Evolutionary conservation across 2,888 invertebrate genomes (phyloP).

Genomic region (Archips xylosteana): DNA sequence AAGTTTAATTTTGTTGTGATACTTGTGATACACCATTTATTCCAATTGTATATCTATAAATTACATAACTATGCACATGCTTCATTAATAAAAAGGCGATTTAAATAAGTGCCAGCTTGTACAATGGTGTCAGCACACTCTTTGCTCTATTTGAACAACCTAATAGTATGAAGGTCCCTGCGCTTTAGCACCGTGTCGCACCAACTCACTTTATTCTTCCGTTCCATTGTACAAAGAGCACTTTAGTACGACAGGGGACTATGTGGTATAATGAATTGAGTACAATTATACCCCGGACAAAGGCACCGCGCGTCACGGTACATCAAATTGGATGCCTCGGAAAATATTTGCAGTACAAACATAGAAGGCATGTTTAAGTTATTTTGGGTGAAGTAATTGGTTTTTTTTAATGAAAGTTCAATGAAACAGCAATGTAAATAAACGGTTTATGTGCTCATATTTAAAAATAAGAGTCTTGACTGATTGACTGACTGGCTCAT

Average conservation of each 20-base stretch:
- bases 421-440: background rate
- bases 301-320: slow-evolving; percentile 6
- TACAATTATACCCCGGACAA: slow-evolving; percentile 20
- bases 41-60: background rate
- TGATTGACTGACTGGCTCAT: too few relatives aligned
- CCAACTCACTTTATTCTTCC: background rate
- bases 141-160: slow-evolving; percentile 27
- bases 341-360: slow-evolving; percentile 31
- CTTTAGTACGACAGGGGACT: slow-evolving; percentile 1
- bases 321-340: slow-evolving; percentile 10
- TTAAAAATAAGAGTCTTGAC: too few relatives aligned
- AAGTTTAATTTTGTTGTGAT: too few relatives aligned
- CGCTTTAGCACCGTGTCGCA: background rate
- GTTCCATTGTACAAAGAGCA: background rate
- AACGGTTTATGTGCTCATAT: too few relatives aligned
- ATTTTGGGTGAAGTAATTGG: slow-evolving; percentile 11
- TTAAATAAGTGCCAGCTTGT: slow-evolving; percentile 25
- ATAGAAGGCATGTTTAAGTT: slow-evolving; percentile 24
- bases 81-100: slow-evolving; percentile 14
- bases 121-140: slow-evolving; percentile 34
- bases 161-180: slow-evolving; percentile 1
- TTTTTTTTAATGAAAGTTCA: slow-evolving; percentile 2
- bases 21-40: too few relatives aligned
- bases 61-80: background rate
- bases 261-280: background rate